Conservation (phyloP, 1,140 invertebrate species). For the Macrosteles quadrilineatus region DNA sequence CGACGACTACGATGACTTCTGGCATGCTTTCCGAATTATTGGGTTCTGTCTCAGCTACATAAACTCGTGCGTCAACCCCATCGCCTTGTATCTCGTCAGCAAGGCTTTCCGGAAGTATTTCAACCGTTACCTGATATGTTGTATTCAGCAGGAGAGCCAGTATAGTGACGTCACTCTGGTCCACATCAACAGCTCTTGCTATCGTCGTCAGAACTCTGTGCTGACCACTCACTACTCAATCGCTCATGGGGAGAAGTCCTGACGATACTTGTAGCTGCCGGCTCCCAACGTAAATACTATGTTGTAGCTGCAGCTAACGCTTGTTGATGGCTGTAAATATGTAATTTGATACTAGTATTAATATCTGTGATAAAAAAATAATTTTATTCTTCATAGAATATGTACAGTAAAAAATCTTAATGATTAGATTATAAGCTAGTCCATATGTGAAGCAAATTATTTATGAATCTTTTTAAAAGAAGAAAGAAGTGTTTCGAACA, state of each 20-base stretch:
- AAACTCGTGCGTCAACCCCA: constrained; percentile 91
- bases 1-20: constrained; percentile 75
- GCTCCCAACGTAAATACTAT: too few relatives aligned
- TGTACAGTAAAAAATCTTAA: too few relatives aligned
- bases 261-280: constrained; percentile 17
- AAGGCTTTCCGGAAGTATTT: constrained; percentile 88
- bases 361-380: too few relatives aligned
- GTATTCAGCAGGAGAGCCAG: constrained; percentile 36
- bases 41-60: constrained; percentile 86
- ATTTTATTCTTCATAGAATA: too few relatives aligned
- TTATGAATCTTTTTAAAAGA: too few relatives aligned
- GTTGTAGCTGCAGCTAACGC: too few relatives aligned
- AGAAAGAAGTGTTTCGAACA: too few relatives aligned
- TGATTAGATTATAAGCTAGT: too few relatives aligned
- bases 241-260: constrained; percentile 10
- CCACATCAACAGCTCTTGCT: constrained; percentile 32
- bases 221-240: constrained; percentile 33
- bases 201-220: constrained; percentile 34
- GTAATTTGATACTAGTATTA: too few relatives aligned
- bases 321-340: too few relatives aligned
- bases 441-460: too few relatives aligned
- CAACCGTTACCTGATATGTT: constrained; percentile 85
- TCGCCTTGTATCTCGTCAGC: constrained; percentile 88
- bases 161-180: constrained; percentile 35
- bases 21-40: constrained; percentile 78